Evolutionary conservation across 2,888 invertebrate genomes (phyloP), one percentile per base, ranked within the genome.

Genomic region (Syrphus vitripennis): DNA sequence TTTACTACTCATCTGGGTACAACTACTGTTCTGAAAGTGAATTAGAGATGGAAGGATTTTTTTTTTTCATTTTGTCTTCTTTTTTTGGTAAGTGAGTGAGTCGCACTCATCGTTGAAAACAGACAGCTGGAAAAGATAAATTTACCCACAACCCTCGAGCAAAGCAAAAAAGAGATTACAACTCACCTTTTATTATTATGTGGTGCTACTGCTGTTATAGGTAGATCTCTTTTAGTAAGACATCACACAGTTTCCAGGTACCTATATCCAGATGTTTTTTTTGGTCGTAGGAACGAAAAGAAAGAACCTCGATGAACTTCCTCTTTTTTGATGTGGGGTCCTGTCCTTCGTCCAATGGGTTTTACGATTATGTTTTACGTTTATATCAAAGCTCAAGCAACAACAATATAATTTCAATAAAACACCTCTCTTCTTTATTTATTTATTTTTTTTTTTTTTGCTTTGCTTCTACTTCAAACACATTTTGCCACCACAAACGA

Each of bases 221-320:
- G n/a, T 5, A 50, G n/a, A 7, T 76, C 53, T 53, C 67, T 81
- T 72, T 50, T n/a, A 84, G 61, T 81, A 40, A 76, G 57, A 81
- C 81, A 84, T 84, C 81, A 84, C 81, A 84, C 81, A 84, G 76
- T 81, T 81, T 69, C 76, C 84, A 84, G 71, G 76, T 80, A 70
- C 5, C 14, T 40, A 19, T 40, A 19, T 26, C 14, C 24, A 50
- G 50, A 50, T 50, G 50, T 26, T 50, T 42, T 76, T 29, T 57
- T 6, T n/a, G n/a, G n/a, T n/a, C n/a, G n/a, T n/a, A n/a, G n/a
- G 3, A 10, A 45, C 4, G 9, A 29, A 57, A 48, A 63, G 31
- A 50, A 55, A 75, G n/a, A 45, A 45, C 5, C 34, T 75, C 67
- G 71, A 76, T 76, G 75, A 72, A 69, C 67, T 81, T 75, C 67